Evolutionary conservation across 53 echinoderm and acorn worm species (phyloP).

Genomic region (Temnopleurus reevesii): DNA sequence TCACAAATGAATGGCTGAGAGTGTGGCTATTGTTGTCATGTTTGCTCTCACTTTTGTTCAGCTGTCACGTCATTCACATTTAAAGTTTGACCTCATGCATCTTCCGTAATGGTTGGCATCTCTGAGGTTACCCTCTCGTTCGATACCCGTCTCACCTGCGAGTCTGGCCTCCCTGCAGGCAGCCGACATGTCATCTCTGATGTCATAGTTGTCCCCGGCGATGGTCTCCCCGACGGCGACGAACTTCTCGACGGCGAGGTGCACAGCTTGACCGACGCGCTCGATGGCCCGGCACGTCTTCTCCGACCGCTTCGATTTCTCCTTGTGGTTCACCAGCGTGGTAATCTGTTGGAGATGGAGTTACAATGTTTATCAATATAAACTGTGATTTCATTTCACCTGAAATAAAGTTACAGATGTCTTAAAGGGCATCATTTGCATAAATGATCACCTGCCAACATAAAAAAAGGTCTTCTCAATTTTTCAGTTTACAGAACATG

Average conservation of each 20-base stretch:
- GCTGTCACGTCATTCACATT: too few relatives aligned
- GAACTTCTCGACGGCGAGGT: constrained; percentile 92
- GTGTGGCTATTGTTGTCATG: too few relatives aligned
- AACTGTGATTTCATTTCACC: too few relatives aligned
- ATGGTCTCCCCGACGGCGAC: constrained; percentile 96
- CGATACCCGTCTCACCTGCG: constrained; percentile 69
- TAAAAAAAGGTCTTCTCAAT: too few relatives aligned
- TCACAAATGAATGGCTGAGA: too few relatives aligned
- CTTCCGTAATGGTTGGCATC: too few relatives aligned
- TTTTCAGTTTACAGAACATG: too few relatives aligned
- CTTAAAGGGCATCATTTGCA: too few relatives aligned
- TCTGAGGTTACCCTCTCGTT: constrained; percentile 13
- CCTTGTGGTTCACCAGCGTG: constrained; percentile 96
- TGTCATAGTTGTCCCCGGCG: constrained; percentile 84
- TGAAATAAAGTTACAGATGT: too few relatives aligned
- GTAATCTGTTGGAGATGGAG: constrained; percentile 70
- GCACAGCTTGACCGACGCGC: constrained; percentile 94
- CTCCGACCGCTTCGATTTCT: constrained; percentile 87
- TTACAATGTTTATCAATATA: neutral
- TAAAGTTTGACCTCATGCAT: too few relatives aligned
- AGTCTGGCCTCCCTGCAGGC: constrained; percentile 91
- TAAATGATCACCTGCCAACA: too few relatives aligned
- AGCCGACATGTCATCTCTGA: constrained; percentile 83
- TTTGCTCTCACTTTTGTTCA: too few relatives aligned
- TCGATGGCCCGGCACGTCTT: constrained; percentile 96